phyloP scores from a whole-genome alignment of 2,797 vertebrate species.

The Ptychadena robeensis region DNA sequence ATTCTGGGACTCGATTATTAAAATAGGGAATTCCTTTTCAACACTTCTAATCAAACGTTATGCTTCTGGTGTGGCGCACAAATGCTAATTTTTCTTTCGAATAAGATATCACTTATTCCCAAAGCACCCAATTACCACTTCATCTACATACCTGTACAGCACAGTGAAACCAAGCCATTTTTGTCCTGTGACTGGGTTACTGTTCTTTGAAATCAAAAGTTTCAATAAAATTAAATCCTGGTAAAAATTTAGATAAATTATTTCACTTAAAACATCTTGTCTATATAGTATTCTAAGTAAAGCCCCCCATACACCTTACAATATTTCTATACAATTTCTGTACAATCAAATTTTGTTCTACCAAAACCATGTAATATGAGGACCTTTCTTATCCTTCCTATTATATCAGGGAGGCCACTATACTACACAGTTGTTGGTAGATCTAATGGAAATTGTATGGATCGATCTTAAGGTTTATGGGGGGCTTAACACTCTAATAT shows the following conservation, averaged over 20 bases:
- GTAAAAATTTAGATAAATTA: background rate
- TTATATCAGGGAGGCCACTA: no score
- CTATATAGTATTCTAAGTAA: background rate
- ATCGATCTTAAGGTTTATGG: no score
- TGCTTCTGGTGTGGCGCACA: background rate
- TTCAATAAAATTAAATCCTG: background rate
- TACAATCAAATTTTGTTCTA: no score
- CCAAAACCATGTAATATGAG: no score
- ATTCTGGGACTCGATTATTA: background rate
- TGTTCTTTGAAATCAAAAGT: background rate
- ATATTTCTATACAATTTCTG: no score
- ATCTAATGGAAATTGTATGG: no score
- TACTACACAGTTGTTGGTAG: no score
- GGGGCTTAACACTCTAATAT: no score
- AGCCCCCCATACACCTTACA: no score
- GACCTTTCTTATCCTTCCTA: no score
- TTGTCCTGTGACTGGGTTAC: background rate
- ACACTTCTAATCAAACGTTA: constrained; percentile 2
- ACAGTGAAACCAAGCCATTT: background rate
- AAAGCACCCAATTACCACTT: constrained; percentile 36
- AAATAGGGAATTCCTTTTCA: constrained; percentile 14
- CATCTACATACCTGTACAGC: background rate
- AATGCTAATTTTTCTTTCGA: constrained; percentile 9
- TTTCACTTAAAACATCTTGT: background rate
- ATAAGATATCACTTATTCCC: constrained; percentile 13